Evolutionary conservation across 2,888 invertebrate genomes (phyloP), one percentile per base, ranked within the genome.

Genomic region (Pardosa pseudoannulata): DNA sequence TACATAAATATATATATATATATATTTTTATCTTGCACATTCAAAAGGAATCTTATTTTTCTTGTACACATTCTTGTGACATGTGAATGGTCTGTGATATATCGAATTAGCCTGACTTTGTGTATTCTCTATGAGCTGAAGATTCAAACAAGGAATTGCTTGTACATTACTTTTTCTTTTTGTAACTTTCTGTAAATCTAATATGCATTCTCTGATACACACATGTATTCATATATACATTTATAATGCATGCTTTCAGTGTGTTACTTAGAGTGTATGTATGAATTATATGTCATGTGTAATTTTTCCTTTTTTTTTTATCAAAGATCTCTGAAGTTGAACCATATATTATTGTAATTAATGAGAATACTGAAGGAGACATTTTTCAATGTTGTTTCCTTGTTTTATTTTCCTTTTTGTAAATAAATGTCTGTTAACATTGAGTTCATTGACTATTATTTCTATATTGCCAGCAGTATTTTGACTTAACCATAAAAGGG

Each of bases 71-170:
- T 7, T 56, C 23, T 56, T 56, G 56, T 56, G 56, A 56, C 56
- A 23, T 23, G n/a, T n/a, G 56, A 56, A 56, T 56, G 56, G 56
- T 56, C 56, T 56, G 56, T 56, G 56, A 56, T 56, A 56, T 56
- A 56, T 56, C 56, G 23, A 56, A 56, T 23, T 56, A 56, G 23
- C 56, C 23, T 56, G 56, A 56, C 1, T 56, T 19, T 56, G 41
- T 46, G 41, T 46, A 46, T 13, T n/a, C n/a, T n/a, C n/a, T 23
- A 56, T 23, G 56, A 23, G 56, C 56, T 56, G 56, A 56, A 56
- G 56, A 56, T 56, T 19, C 23, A 56, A 56, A 23, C 11, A 56
- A 56, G 56, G 56, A 56, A 23, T 56, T 23, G 23, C 56, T 56
- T 56, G 23, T 23, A 23, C 5, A 56, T 3, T 11, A 23, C 11